Base-by-base conservation (phyloP, 2,797 vertebrate genomes). In the Acanthurus lineatus region DNA sequence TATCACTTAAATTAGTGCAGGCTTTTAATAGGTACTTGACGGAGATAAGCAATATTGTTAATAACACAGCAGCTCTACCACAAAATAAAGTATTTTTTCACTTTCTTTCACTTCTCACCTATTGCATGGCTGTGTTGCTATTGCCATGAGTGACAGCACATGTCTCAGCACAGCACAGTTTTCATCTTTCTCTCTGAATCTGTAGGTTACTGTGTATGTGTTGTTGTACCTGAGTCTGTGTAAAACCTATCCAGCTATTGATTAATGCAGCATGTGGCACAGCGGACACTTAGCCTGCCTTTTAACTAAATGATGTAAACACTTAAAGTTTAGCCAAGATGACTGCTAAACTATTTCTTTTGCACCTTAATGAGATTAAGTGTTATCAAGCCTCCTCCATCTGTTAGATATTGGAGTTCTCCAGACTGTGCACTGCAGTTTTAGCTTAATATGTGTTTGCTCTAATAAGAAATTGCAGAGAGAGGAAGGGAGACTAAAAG, bases 301-400 rank as follows among this genome's bases (percentile, higher is more conserved):
- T 85, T 78, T 53, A 76, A 76, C 66, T 61, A 68, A 86, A 66
- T 54, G 38, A 86, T 77, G 32, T 73, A 80, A 76, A 82, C 74
- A 75, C 74, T 72, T 70, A 9, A 25, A 2, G 5, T 85, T 77
- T 59, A 61, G 70, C 52, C 8, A 9, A 71, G 58, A 72, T 77
- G 72, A 74, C 72, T 73, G 56, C 49, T 63, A 17, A 88, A 66
- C 40, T 66, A 64, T 81, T 77, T 79, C 9, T 82, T 79, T 78
- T 78, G 51, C 53, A 64, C 73, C 68, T 77, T 79, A 83, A 88
- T 79, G 52, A 79, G 49, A 79, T 85, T 63, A 86, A 73, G 54
- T 72, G 78, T 86, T 75, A 84, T 82, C 82, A 89, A 69, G 48
- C 59, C 12, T 82, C 79, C 73, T 82, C 86, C 77, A 81, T 90